phyloP scores from a whole-genome alignment of 2,113 vertebrate genomes.

The Grantiella picta region DNA sequence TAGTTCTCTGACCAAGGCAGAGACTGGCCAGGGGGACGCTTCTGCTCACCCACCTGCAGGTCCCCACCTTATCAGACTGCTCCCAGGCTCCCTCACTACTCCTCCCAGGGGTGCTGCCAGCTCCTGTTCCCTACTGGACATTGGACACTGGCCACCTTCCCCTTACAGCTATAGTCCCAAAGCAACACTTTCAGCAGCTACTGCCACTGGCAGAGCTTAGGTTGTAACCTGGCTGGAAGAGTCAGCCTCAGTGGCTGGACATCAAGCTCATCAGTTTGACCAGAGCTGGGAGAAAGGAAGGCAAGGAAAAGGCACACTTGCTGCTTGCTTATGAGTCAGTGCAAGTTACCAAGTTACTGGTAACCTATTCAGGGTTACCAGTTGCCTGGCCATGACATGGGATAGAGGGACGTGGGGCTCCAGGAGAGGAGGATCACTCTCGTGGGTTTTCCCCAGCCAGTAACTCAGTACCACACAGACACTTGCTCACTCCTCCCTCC shows the following conservation, averaged over 20 bases:
- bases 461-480: background rate
- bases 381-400: background rate
- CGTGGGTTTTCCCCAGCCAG: background rate
- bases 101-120: background rate
- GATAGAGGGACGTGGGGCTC: background rate
- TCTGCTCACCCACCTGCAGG: background rate
- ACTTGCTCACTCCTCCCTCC: background rate
- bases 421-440: background rate
- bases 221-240: background rate
- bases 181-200: background rate
- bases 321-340: background rate
- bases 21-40: background rate
- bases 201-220: background rate
- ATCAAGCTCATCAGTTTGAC: background rate
- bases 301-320: background rate
- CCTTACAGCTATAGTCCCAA: background rate
- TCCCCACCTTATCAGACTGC: background rate
- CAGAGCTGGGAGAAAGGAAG: background rate
- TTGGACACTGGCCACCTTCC: background rate
- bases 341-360: background rate
- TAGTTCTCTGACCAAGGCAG: background rate
- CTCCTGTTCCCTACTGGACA: background rate
- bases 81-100: background rate
- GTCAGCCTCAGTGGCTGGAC: fast-evolving
- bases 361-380: background rate